Evolutionary conservation across 2,888 invertebrate species (phyloP).

Genomic region (Rambutsinella grinnellia): DNA sequence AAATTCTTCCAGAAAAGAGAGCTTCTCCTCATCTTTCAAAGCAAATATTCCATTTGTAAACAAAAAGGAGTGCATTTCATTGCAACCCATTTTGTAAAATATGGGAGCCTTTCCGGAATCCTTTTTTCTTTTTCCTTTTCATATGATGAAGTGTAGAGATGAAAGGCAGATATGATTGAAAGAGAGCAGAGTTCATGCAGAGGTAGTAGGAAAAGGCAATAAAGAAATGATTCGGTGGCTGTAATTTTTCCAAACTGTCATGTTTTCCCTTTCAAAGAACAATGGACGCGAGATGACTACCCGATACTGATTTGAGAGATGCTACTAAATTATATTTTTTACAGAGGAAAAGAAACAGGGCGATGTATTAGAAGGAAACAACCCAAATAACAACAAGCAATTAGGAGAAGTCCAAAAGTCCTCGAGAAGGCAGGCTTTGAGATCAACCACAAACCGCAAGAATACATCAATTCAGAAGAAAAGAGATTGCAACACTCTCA

Average conservation of each 20-base stretch:
- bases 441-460: too few species aligned
- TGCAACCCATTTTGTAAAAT: too few species aligned
- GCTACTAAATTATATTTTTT: conserved; percentile 8
- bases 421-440: too few species aligned
- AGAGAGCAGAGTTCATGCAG: too few species aligned
- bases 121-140: too few species aligned
- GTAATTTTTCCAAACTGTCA: conserved; percentile 56
- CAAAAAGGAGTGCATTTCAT: too few species aligned
- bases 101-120: too few species aligned
- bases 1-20: conserved; percentile 29
- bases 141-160: too few species aligned
- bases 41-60: too few species aligned
- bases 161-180: too few species aligned
- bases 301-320: conserved; percentile 2
- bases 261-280: conserved; percentile 32
- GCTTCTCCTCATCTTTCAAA: conserved; percentile 9
- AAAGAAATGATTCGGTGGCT: conserved; percentile 48
- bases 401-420: conserved; percentile 25
- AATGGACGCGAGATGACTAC: background rate
- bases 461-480: too few species aligned
- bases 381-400: conserved; percentile 36
- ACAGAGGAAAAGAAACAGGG: background rate
- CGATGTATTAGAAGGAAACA: conserved; percentile 47
- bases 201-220: conserved; percentile 35
- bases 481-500: too few species aligned